These are phyloP conservation scores for Hirtodrosophila trivittata DNA, from an alignment of 2,888 invertebrate species.

Conservation along the genomic window DNA sequence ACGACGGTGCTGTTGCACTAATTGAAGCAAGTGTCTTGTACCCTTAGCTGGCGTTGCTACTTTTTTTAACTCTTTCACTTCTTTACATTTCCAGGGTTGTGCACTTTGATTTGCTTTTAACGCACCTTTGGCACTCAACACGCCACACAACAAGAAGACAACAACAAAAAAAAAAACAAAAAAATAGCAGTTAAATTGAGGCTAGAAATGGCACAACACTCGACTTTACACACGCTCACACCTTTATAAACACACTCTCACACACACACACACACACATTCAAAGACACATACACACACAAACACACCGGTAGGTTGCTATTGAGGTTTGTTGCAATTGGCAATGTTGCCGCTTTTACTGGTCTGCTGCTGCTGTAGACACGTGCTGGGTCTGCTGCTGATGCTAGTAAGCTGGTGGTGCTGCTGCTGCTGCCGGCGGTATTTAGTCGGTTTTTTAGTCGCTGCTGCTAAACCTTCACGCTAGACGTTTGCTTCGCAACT, in stretches of 20 bases:
- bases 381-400: slow-evolving; percentile 42
- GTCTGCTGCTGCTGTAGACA: slow-evolving; percentile 29
- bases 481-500: slow-evolving; percentile 77
- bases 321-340: slow-evolving; percentile 15
- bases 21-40: not conserved
- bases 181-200: slow-evolving; percentile 30
- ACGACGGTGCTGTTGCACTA: not conserved
- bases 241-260: not conserved
- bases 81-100: slow-evolving; percentile 42
- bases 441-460: slow-evolving; percentile 18
- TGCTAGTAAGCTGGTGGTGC: slow-evolving; percentile 31
- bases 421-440: slow-evolving; percentile 38
- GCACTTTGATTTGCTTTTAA: slow-evolving; percentile 61
- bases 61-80: slow-evolving; percentile 4
- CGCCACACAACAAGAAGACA: slow-evolving; percentile 32
- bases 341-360: slow-evolving; percentile 10
- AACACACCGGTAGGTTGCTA: slow-evolving; percentile 20
- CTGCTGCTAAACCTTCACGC: slow-evolving; percentile 66
- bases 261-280: slow-evolving; percentile 6
- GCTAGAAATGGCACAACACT: slow-evolving; percentile 29
- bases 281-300: slow-evolving; percentile 1
- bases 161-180: slow-evolving; percentile 20
- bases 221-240: slow-evolving; percentile 21
- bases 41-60: no score
- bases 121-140: slow-evolving; percentile 47